A percentile compares a stretch with the other conserved stretches of the same genome.
phyloP scores from a whole-genome alignment of 2,888 invertebrate species.

The Noctua pronuba region DNA sequence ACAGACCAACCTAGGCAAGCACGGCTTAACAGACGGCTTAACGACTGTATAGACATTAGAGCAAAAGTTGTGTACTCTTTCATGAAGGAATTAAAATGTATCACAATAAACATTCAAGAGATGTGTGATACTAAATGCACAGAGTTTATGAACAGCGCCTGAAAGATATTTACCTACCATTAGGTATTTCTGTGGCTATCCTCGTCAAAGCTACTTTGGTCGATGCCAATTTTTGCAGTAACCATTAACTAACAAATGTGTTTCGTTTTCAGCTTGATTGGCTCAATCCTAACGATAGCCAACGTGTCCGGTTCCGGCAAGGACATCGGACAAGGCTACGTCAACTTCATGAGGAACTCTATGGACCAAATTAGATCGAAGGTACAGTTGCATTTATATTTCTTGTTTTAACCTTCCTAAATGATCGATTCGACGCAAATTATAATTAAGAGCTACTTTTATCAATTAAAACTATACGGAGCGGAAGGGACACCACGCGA shows the following conservation, averaged over 20 bases:
- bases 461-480: too few relatives aligned
- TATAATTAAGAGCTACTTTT: background rate
- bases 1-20: too few relatives aligned
- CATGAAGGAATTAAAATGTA: background rate
- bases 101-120: too few relatives aligned
- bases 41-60: background rate
- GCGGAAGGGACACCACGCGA: too few relatives aligned
- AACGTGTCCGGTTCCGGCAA: slow-evolving; percentile 98
- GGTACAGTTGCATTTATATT: slow-evolving; percentile 85
- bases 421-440: background rate
- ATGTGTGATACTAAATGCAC: background rate
- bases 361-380: slow-evolving; percentile 99
- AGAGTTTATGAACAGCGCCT: background rate
- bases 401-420: background rate
- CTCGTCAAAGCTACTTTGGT: background rate
- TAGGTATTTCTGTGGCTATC: background rate
- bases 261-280: slow-evolving; percentile 82
- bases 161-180: background rate
- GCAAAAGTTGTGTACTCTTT: background rate
- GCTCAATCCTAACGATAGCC: slow-evolving; percentile 89
- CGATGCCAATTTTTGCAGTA: background rate
- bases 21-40: too few relatives aligned
- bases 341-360: slow-evolving; percentile 99
- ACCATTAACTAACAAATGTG: background rate
- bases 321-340: slow-evolving; percentile 99